Evolutionary conservation across 2,888 invertebrate species (phyloP).

Genomic region (Hetaerina titia): DNA sequence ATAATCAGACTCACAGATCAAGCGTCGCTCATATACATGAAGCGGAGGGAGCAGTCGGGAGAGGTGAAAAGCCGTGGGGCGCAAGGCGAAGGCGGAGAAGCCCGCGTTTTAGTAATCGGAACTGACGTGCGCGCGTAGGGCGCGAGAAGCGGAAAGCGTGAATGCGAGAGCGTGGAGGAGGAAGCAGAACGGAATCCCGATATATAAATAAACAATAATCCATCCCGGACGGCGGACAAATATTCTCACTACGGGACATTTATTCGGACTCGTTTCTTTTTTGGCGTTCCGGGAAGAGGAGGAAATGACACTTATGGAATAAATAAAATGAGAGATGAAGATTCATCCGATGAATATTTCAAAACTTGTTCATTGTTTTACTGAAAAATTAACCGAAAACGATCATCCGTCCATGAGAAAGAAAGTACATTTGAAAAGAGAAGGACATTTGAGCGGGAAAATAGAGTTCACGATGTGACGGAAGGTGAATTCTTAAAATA

Average conservation of each 20-base stretch:
- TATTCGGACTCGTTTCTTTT: no score
- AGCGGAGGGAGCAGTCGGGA: background rate
- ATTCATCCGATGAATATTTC: no score
- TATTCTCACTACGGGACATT: background rate
- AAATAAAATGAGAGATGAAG: no score
- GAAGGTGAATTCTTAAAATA: no score
- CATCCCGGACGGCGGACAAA: background rate
- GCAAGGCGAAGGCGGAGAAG: background rate
- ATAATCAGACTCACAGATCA: slow-evolving; percentile 63
- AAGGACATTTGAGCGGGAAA: no score
- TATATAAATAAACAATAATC: background rate
- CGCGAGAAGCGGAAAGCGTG: background rate
- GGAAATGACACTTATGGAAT: no score
- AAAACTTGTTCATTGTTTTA: no score
- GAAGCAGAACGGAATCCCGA: background rate
- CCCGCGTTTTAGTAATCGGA: background rate
- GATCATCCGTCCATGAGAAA: no score
- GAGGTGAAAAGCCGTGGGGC: background rate
- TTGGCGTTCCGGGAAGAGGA: no score
- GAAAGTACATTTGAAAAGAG: no score
- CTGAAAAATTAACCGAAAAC: no score
- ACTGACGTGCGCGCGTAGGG: background rate
- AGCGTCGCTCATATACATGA: slow-evolving; percentile 28
- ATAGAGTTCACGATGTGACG: no score
- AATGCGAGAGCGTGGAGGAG: background rate